Percentiles rank a stretch among this genome's conserved stretches.
phyloP scores from a whole-genome alignment of 2,113 vertebrate genomes.

The Dromaius novaehollandiae region DNA sequence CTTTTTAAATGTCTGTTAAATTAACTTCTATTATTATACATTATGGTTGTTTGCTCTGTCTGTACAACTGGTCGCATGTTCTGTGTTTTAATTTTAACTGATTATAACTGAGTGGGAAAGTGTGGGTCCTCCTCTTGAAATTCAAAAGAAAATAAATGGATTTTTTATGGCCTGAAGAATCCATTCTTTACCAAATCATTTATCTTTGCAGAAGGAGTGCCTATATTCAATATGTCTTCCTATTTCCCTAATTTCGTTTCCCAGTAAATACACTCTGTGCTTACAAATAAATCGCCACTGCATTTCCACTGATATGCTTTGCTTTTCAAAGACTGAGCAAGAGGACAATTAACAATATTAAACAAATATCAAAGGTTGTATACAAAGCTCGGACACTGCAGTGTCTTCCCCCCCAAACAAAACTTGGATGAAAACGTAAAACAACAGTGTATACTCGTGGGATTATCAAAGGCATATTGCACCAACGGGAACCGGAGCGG shows the following conservation, averaged over 20 bases:
- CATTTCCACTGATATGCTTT: conserved; percentile 6
- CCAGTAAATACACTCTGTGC: conserved; percentile 15
- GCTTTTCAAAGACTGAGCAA: conserved; percentile 15
- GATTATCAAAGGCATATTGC: neutral
- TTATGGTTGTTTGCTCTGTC: conserved; percentile 53
- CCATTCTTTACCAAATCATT: conserved; percentile 79
- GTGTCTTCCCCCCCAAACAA: neutral
- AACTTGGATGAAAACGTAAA: neutral
- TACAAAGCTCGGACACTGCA: neutral
- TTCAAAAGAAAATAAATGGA: conserved; percentile 80
- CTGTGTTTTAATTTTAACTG: conserved; percentile 70
- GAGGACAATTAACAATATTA: conserved; percentile 44
- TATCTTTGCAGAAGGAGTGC: conserved; percentile 72
- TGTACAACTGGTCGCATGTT: conserved; percentile 10
- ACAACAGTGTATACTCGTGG: neutral
- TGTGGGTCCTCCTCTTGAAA: conserved; percentile 74
- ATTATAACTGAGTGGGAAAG: conserved; percentile 66
- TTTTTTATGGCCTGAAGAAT: conserved; percentile 79
- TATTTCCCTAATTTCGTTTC: conserved; percentile 68
- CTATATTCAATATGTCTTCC: conserved; percentile 52
- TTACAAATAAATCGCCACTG: conserved; percentile 48
- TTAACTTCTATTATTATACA: conserved; percentile 47
- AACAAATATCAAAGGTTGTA: conserved; percentile 30
- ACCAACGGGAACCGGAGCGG: neutral
- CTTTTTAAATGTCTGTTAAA: conserved; percentile 17